Conservation (phyloP, 2,797 vertebrate genomes). For the Microcaecilia unicolor region DNA sequence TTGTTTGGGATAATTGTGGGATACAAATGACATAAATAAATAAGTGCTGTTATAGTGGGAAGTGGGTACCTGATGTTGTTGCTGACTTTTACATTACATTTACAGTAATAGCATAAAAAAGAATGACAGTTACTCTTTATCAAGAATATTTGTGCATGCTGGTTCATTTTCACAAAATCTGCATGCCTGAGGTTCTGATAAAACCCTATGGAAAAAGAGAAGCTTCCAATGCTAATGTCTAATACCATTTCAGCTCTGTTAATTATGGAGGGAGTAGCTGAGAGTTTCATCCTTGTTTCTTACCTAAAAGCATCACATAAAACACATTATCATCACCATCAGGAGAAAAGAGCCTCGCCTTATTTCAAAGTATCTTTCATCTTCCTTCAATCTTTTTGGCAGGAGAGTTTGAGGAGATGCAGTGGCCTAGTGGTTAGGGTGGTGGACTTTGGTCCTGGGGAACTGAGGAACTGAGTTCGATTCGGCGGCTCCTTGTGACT, state of each 20-base stretch:
- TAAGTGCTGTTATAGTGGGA: too few species aligned
- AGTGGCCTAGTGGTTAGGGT: too few species aligned
- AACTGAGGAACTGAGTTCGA: too few species aligned
- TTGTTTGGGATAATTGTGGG: too few species aligned
- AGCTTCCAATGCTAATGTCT: constrained; percentile 12
- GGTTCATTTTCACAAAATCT: constrained; percentile 11
- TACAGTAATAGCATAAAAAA: not conserved
- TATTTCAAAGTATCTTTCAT: constrained; percentile 1
- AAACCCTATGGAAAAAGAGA: constrained; percentile 7
- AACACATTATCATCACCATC: constrained; percentile 8
- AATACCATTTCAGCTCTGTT: constrained; percentile 30
- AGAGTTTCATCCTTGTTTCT: too few species aligned
- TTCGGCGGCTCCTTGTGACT: too few species aligned
- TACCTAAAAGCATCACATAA: constrained; percentile 20
- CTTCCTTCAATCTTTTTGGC: constrained; percentile 14
- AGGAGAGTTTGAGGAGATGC: too few species aligned
- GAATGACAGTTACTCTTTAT: not conserved
- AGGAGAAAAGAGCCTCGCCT: not conserved
- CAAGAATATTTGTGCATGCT: not conserved
- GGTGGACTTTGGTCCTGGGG: too few species aligned
- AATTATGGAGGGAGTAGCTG: constrained; percentile 29
- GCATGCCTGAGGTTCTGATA: constrained; percentile 8
- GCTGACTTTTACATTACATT: too few species aligned
- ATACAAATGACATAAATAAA: too few species aligned
- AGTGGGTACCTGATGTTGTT: too few species aligned